These are phyloP conservation scores for Rhogogaster chlorosoma DNA, from an alignment of 2,888 invertebrate species.

Conservation along the genomic window DNA sequence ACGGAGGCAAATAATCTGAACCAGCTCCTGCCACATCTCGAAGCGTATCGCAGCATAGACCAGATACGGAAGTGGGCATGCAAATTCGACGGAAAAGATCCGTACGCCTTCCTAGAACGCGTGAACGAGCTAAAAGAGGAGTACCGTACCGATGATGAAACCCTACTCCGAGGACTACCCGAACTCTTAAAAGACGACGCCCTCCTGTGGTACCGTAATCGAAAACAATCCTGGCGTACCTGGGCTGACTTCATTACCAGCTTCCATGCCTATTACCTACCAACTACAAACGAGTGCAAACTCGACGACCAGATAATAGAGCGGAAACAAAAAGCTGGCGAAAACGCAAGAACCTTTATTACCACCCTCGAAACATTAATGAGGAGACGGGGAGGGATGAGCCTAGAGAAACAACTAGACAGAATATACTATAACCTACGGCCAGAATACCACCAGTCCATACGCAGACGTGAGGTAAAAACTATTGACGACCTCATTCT, in stretches of 20 bases:
- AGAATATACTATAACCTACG: background rate
- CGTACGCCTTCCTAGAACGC: background rate
- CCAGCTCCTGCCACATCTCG: too few relatives aligned
- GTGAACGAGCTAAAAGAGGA: background rate
- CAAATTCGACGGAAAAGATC: too few relatives aligned
- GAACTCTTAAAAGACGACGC: background rate
- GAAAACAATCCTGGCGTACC: background rate
- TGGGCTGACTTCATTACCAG: background rate
- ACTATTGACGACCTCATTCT: background rate
- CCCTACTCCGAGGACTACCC: background rate
- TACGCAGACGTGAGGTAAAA: background rate
- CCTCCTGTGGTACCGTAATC: background rate
- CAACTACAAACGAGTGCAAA: background rate
- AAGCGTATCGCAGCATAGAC: background rate
- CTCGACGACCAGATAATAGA: background rate
- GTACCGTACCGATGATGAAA: background rate
- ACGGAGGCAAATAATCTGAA: too few relatives aligned
- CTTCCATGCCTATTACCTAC: background rate
- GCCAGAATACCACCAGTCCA: background rate
- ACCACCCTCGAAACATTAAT: background rate
- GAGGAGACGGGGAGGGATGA: background rate
- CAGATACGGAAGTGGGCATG: background rate
- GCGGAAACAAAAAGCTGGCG: background rate
- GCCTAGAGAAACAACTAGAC: background rate
- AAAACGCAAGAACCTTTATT: background rate